Conservation (phyloP, 2,113 vertebrate genomes). For the Siniperca chuatsi region DNA sequence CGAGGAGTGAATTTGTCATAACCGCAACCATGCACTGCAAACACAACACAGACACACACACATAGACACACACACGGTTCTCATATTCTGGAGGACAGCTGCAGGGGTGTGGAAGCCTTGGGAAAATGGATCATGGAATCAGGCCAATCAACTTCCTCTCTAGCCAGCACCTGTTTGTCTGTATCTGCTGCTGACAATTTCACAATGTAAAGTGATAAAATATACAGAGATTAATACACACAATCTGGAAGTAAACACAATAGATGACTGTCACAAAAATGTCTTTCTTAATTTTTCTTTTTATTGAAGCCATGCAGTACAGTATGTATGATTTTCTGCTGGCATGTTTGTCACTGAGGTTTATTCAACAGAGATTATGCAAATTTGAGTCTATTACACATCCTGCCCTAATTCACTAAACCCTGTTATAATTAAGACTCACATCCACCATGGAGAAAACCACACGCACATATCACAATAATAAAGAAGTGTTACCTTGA, state of each 20-base stretch:
- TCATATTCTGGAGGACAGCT: conserved; percentile 82
- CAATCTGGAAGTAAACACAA: conserved; percentile 27
- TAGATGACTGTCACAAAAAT: conserved; percentile 45
- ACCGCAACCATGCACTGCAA: conserved; percentile 62
- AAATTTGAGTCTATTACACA: conserved; percentile 74
- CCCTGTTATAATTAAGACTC: conserved; percentile 76
- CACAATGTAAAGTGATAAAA: conserved; percentile 62
- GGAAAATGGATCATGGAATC: conserved; percentile 81
- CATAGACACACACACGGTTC: conserved; percentile 66
- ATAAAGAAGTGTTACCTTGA: conserved; percentile 57
- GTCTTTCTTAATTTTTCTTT: not conserved
- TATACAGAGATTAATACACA: conserved; percentile 46
- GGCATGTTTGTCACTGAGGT: conserved; percentile 60
- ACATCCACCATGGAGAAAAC: conserved; percentile 59
- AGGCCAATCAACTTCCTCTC: conserved; percentile 81
- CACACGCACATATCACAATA: conserved; percentile 25
- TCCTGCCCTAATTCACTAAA: conserved; percentile 80
- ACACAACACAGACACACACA: conserved; percentile 39
- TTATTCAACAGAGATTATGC: conserved; percentile 79
- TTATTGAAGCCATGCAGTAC: conserved; percentile 19
- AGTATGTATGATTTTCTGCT: conserved; percentile 56
- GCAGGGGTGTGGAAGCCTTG: conserved; percentile 80
- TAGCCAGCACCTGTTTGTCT: conserved; percentile 75
- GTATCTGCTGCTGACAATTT: conserved; percentile 66
- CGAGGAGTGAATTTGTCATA: conserved; percentile 74